Percentiles rank a stretch among this genome's conserved stretches.
These are phyloP conservation scores for Ceriagrion tenellum DNA, from an alignment of 2,888 invertebrate species.

Conservation along the genomic window DNA sequence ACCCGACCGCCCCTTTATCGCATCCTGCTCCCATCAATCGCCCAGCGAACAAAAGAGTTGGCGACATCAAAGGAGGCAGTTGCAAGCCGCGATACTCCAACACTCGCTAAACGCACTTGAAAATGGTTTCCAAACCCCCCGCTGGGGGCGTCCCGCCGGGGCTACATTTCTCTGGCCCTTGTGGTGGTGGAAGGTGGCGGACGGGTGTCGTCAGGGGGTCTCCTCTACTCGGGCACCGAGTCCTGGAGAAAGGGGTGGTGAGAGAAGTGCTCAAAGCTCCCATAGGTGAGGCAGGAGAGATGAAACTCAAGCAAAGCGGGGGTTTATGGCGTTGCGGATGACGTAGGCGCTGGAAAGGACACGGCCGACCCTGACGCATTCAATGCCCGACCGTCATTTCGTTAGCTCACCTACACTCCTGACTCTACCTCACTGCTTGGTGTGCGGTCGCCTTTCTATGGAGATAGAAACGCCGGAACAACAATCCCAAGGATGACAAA, in stretches of 20 bases:
- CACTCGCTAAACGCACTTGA: slow-evolving; percentile 19
- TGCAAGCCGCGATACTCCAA: not conserved
- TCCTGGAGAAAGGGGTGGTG: too few species aligned
- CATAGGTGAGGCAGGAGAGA: not conserved
- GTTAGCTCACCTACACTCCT: not conserved
- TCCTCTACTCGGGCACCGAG: not conserved
- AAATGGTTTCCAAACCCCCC: slow-evolving; percentile 20
- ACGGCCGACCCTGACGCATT: not conserved
- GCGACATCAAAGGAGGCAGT: slow-evolving; percentile 33
- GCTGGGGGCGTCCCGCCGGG: slow-evolving; percentile 1
- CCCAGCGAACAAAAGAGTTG: not conserved
- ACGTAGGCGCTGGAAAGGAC: not conserved
- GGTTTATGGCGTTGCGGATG: not conserved
- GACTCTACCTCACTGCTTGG: not conserved
- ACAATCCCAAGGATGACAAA: too few species aligned
- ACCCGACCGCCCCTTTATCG: not conserved
- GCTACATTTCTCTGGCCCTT: slow-evolving; percentile 19
- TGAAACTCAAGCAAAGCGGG: not conserved
- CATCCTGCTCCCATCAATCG: not conserved
- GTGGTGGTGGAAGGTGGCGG: not conserved
- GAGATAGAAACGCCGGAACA: too few species aligned
- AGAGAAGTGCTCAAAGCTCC: not conserved
- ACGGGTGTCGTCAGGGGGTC: not conserved
- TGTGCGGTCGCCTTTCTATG: too few species aligned
- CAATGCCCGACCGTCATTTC: not conserved